A percentile compares a stretch with the other conserved stretches of the same genome.
Conservation (phyloP, 2,113 vertebrate species). For the Vireo altiloquus region DNA sequence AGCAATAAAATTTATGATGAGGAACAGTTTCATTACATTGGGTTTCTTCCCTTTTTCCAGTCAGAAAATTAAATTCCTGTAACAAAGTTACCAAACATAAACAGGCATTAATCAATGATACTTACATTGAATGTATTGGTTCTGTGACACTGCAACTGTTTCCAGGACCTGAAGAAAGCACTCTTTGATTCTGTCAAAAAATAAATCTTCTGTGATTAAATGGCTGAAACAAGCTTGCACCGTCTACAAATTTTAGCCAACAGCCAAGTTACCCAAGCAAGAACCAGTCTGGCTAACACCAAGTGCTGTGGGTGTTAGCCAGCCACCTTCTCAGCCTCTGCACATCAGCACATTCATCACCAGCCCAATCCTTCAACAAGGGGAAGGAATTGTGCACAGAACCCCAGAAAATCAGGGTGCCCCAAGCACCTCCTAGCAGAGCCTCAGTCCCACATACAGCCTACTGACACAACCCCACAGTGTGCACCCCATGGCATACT, state of each 20-base stretch:
- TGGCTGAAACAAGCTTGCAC: neutral
- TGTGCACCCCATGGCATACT: too few species aligned
- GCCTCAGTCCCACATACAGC: neutral
- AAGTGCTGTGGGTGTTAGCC: neutral
- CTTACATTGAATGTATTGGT: conserved; percentile 47
- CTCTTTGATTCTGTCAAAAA: conserved; percentile 50
- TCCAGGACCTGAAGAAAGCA: neutral
- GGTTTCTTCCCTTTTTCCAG: neutral
- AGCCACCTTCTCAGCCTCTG: neutral
- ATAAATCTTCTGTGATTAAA: neutral
- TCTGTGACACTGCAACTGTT: neutral
- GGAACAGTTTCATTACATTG: neutral
- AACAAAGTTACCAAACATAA: neutral
- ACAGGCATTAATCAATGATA: neutral
- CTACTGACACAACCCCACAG: neutral
- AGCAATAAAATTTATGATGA: neutral
- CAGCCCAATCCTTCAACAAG: neutral
- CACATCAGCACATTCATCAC: neutral
- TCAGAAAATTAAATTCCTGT: neutral
- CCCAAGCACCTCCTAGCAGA: neutral
- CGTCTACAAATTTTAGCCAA: neutral
- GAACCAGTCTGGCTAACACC: neutral
- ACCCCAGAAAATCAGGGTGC: neutral
- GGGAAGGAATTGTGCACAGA: neutral
- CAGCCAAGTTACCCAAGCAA: neutral